These are phyloP conservation scores for Epinephelus awoara DNA, from an alignment of 2,797 vertebrate genomes.

Conservation along the genomic window DNA sequence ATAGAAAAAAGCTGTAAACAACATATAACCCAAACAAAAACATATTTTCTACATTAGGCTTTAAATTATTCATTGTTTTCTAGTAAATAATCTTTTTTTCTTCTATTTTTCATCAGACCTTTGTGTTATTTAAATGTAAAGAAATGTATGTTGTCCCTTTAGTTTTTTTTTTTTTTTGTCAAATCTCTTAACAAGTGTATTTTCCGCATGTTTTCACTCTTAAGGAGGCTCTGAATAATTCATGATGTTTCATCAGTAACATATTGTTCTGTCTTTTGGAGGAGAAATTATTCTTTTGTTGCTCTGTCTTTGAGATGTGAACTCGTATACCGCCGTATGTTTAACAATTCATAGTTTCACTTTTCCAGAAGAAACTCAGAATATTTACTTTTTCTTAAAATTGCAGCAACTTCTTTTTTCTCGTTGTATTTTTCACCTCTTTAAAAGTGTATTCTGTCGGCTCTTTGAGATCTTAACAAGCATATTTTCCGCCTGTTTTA, in stretches of 20 bases:
- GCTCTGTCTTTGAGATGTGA: slow-evolving; percentile 1
- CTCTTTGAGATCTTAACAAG: slow-evolving; percentile 66
- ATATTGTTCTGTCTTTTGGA: slow-evolving; percentile 40
- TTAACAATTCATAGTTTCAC: not conserved
- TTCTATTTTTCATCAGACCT: not conserved
- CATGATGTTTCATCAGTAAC: slow-evolving; percentile 24
- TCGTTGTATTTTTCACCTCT: slow-evolving; percentile 11
- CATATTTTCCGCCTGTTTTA: slow-evolving; percentile 78
- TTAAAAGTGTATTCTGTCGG: slow-evolving; percentile 49
- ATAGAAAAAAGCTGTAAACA: not conserved
- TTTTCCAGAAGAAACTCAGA: slow-evolving; percentile 4
- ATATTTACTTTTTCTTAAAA: slow-evolving; percentile 10
- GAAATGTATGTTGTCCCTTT: slow-evolving; percentile 13
- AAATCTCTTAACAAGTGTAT: slow-evolving; percentile 38
- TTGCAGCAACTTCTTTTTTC: not conserved
- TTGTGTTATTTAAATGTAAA: slow-evolving; percentile 13
- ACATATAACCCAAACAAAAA: not conserved
- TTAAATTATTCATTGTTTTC: not conserved
- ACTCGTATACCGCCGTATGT: not conserved
- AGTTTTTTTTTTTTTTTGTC: slow-evolving; percentile 15
- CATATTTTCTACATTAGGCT: not conserved
- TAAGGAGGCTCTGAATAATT: slow-evolving; percentile 56
- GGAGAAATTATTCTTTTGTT: slow-evolving; percentile 2
- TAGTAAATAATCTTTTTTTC: not conserved
- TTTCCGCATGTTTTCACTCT: slow-evolving; percentile 38